Evolutionary conservation across 2,113 vertebrate genomes (phyloP).

Genomic region (Sylvilagus bachmani): DNA sequence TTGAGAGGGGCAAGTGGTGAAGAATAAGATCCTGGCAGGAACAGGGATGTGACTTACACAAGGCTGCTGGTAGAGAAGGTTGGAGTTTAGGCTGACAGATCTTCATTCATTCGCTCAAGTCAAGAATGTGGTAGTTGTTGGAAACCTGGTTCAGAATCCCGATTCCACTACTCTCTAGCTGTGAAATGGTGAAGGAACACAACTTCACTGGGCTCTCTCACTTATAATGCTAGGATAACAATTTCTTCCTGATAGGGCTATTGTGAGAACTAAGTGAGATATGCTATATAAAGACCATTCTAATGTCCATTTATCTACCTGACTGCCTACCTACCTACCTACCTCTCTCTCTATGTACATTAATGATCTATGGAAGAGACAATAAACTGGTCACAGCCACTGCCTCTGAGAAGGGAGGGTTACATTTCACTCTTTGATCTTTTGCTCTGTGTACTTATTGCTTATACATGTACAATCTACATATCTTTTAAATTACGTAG

Average conservation of each 20-base stretch:
- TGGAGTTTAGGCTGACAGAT: not conserved
- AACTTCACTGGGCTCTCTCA: not conserved
- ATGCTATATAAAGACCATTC: not conserved
- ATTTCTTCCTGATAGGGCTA: not conserved
- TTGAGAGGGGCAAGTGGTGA: not conserved
- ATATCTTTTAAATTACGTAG: not conserved
- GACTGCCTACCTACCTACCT: not conserved
- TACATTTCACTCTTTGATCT: not conserved
- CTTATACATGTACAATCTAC: not conserved
- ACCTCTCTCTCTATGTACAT: not conserved
- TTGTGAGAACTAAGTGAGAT: conserved; percentile 8
- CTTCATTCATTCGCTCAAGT: not conserved
- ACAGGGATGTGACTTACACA: not conserved
- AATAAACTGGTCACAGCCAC: not conserved
- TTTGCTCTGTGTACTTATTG: not conserved
- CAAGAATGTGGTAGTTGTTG: not conserved
- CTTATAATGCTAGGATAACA: not conserved
- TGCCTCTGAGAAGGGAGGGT: not conserved
- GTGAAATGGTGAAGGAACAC: not conserved
- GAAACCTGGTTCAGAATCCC: not conserved
- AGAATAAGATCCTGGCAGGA: not conserved
- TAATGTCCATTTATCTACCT: not conserved
- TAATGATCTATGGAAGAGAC: not conserved
- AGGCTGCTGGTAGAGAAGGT: conserved; percentile 3
- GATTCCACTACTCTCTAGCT: not conserved